Evolutionary conservation across 64 coral and sea anemone species (phyloP), one percentile per base, ranked within the genome.

Genomic region (Platygyra sinensis): DNA sequence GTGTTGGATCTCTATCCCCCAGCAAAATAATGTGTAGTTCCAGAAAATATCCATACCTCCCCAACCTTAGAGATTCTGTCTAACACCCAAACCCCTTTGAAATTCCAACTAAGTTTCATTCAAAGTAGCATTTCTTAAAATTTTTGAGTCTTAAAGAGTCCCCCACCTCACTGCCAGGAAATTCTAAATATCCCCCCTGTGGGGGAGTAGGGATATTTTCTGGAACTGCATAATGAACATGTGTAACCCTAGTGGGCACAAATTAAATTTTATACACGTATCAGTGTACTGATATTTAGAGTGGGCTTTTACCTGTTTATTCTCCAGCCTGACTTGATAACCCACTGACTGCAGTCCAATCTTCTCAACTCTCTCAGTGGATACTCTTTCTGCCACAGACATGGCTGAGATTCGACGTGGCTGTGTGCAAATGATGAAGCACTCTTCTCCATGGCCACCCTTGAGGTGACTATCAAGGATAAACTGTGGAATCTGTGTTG

Each of bases 401-500:
- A 93, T 91, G 17, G 95, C 95, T 12, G 95, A 96, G 72, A 96
- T 96, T 16, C 95, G 82, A 1, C 95, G 88, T 28, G 95, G 95
- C 54, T 96, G 95, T 12, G 95, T 96, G 60, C 95, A 96, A 17
- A 96, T 81, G 20, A 96, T 91, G 69, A 90, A 93, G 77, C 95
- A 96, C 20, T 90, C 88, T 52, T 83, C 76, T 42, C 91, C 95
- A 62, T 60, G 55, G 83, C 89, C 95, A 4, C 27, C 80, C 67
- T 61, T 38, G 12, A 96, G 22, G 73, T 87, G 71, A 15, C 59
- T 75, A 55, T 96, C 95, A 36, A 96, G 73, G 42, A 96, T 88
- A 31, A 96, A 96, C 71, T 96, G 95, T 20, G 95, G 95, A 72
- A 96, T 94, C 88, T 96, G 95, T 0, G 95, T 96, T 15, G 95